Percentiles rank a stretch among this genome's conserved stretches.
phyloP scores from a whole-genome alignment of 2,888 invertebrate species.

The Aleiodes testaceus region DNA sequence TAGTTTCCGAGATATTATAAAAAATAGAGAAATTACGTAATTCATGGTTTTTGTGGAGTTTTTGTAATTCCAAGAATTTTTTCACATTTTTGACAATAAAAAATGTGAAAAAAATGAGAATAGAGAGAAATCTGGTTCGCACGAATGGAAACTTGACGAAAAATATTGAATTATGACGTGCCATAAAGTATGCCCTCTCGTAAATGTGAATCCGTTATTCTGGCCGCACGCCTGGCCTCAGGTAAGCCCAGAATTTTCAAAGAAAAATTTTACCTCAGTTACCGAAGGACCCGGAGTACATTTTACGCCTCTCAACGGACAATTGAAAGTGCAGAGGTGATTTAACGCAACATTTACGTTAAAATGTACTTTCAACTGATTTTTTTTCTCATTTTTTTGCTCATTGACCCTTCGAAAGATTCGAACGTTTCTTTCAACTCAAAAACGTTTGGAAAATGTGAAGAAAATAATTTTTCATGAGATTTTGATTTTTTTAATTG shows the following conservation, averaged over 20 bases:
- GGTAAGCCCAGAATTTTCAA: conserved; percentile 37
- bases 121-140: neutral
- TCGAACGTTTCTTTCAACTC: neutral
- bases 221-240: conserved; percentile 39
- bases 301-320: conserved; percentile 53
- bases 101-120: neutral
- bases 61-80: no score
- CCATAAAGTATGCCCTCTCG: conserved; percentile 48
- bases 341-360: conserved; percentile 54
- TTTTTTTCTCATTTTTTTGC: conserved; percentile 29
- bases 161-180: conserved; percentile 51
- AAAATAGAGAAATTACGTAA: no score
- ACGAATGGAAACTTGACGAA: conserved; percentile 31
- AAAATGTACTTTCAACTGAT: neutral
- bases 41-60: no score
- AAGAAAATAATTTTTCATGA: neutral
- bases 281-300: conserved; percentile 44
- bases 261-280: conserved; percentile 33
- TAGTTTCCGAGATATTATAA: no score
- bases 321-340: conserved; percentile 52
- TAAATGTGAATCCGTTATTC: conserved; percentile 42
- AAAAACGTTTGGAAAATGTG: neutral
- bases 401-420: neutral
- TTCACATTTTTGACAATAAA: neutral
- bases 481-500: neutral